Base-by-base conservation (phyloP, 2,797 vertebrate species). In the Typhlichthys subterraneus region DNA sequence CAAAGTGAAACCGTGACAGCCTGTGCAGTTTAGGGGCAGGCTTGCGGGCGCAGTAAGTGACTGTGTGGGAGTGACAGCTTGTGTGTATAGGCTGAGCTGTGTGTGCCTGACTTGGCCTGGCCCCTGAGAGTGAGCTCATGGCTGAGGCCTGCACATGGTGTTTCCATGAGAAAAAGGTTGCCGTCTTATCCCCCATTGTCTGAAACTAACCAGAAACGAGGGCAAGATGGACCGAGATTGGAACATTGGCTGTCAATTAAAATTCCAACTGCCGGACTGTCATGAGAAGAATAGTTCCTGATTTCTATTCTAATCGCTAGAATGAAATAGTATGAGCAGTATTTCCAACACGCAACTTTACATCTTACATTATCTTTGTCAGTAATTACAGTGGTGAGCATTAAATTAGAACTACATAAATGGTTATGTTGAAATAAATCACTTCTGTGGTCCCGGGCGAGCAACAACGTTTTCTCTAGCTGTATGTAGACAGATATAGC, bases 101-200 rank as follows among this genome's bases (percentile, higher is more conserved):
- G 78, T 87, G 85, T 91, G 85, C 54, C 76, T 73, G 89, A 89
- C 88, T 93, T 95, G 94, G 94, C 92, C 70, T 76, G 82, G 86
- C 82, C 86, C 84, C 61, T 29, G 77, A 87, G 88, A 82, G 90
- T 93, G 92, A 97, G 91, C 91, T 94, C 91, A 94, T 93, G 87
- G 84, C 77, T 79, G 78, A 90, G 81, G 80, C 80, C 89, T 75
- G 73, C 84, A 85, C 88, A 92, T 89, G 90, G 87, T 90, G 90
- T 92, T 93, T 94, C 91, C 92, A 93, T 92, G 91, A 94, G 92
- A 94, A 94, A 87, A 85, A 83, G 83, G 75, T 83, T 85, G 75
- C 67, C 67, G 54, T 66, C 77, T 82, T 62, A 57, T 70, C 78
- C 11, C 23, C 70, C 83, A 91, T 79, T 65, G 77, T 83, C 77